Evolutionary conservation across 2,888 invertebrate species (phyloP), one percentile per base, ranked within the genome.

Genomic region (Apamea sordens): DNA sequence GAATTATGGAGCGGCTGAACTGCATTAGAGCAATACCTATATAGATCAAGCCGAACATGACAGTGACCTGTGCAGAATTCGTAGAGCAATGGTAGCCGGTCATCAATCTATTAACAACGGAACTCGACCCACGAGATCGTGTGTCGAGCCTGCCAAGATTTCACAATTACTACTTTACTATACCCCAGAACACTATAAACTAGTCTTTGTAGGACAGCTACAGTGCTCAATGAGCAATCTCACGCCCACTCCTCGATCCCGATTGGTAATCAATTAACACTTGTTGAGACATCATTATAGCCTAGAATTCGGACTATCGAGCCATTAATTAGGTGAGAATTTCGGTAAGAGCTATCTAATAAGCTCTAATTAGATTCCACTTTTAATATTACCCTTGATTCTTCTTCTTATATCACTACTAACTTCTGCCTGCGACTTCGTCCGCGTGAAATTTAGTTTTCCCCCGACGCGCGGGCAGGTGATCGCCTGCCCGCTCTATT

Each of bases 71-170:
- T 7, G 11, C 53, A 83, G 80, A 83, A 85, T 89, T 79, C 85
- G 73, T 73, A 32, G 32, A 73, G 69, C 63, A 80, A 76, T 84
- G 50, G 47, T 65, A 73, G 53, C 59, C 78, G 80, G 78, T 86
- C 86, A 86, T 91, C 89, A 87, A 91, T 91, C 92, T 89, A 75
- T 86, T 79, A 76, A 78, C 86, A 82, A 79, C 75, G 77, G 73
- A 81, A 71, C 86, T 80, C 59, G n/a, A 77, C 68, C 61, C 71
- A 69, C 81, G 71, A 79, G 41, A 41, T 77, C 68, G 65, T 21
- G 56, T 76, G 65, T 47, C 47, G 64, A n/a, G 71, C 67, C 87
- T 91, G 92, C 92, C 92, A 92, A 91, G 88, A 90, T 92, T 92
- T 88, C 90, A 90, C 90, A 90, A 92, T 86, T 86, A 89, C 84